These are phyloP conservation scores for Antitype chi DNA, from an alignment of 2,888 invertebrate species.

Conservation along the genomic window DNA sequence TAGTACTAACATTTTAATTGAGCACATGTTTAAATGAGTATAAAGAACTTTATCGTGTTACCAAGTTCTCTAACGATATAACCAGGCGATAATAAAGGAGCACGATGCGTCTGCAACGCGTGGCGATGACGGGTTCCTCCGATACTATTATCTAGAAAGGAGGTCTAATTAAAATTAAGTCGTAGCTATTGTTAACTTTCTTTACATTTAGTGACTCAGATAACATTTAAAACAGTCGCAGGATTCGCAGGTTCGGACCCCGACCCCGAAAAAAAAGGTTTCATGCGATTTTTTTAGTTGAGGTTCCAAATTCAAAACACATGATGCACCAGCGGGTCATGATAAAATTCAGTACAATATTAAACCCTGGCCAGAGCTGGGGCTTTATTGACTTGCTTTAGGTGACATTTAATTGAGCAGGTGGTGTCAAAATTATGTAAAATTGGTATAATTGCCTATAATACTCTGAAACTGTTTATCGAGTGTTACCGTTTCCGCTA, in stretches of 20 bases:
- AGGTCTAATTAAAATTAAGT: constrained; percentile 31
- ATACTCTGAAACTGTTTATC: constrained; percentile 13
- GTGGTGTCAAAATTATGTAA: background rate
- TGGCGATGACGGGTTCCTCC: constrained; percentile 45
- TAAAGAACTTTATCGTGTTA: constrained; percentile 14
- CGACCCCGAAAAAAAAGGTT: too few species aligned
- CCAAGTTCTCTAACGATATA: constrained; percentile 13
- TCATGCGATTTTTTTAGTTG: too few species aligned
- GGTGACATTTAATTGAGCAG: too few species aligned
- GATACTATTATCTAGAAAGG: constrained; percentile 27
- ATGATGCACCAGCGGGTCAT: too few species aligned
- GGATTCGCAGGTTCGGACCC: too few species aligned
- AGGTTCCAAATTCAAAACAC: too few species aligned
- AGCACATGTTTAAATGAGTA: constrained; percentile 20
- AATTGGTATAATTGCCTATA: background rate
- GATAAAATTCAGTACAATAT: too few species aligned
- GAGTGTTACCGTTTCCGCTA: constrained; percentile 12
- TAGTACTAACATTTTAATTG: background rate
- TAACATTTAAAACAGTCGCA: too few species aligned
- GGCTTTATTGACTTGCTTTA: too few species aligned
- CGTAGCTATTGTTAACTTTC: too few species aligned
- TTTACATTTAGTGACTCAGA: too few species aligned
- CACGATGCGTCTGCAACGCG: constrained; percentile 1
- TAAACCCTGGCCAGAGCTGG: too few species aligned
- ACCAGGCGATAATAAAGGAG: constrained; percentile 10